Conservation (phyloP, 2,888 invertebrate species). For the Teleiodes luculella region DNA sequence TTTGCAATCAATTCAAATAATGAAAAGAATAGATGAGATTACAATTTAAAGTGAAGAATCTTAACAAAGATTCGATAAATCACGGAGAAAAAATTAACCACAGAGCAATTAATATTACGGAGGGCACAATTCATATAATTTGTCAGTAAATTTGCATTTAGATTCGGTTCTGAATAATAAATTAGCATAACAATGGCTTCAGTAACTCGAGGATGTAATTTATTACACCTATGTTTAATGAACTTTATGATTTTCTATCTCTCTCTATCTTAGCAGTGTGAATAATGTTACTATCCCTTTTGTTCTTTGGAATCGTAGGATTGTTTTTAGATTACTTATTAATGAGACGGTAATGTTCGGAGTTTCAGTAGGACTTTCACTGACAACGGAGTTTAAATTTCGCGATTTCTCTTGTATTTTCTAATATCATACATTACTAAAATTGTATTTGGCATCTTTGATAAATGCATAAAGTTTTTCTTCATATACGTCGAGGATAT, state of each 20-base stretch:
- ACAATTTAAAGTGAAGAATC: too few relatives aligned
- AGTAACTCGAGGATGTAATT: conserved; percentile 17
- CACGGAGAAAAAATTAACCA: not conserved
- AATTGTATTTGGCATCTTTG: too few relatives aligned
- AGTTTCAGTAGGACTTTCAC: too few relatives aligned
- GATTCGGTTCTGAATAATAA: conserved; percentile 31
- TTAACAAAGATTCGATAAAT: too few relatives aligned
- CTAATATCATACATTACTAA: too few relatives aligned
- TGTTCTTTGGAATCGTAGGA: not conserved
- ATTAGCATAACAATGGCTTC: conserved; percentile 32
- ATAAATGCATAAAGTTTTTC: too few relatives aligned
- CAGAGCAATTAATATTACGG: conserved; percentile 20
- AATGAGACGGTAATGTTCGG: not conserved
- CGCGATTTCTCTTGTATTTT: too few relatives aligned
- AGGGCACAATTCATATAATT: conserved; percentile 18
- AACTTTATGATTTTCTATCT: not conserved
- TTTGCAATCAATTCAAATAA: too few relatives aligned
- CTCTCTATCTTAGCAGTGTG: not conserved
- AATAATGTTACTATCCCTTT: too few relatives aligned
- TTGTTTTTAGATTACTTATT: conserved; percentile 1
- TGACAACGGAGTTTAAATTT: too few relatives aligned
- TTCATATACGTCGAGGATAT: too few relatives aligned
- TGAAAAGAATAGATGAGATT: too few relatives aligned
- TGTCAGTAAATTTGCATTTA: conserved; percentile 34
- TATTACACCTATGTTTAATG: conserved; percentile 21